Conservation (phyloP, 2,113 vertebrate genomes). For the Antennarius striatus region DNA sequence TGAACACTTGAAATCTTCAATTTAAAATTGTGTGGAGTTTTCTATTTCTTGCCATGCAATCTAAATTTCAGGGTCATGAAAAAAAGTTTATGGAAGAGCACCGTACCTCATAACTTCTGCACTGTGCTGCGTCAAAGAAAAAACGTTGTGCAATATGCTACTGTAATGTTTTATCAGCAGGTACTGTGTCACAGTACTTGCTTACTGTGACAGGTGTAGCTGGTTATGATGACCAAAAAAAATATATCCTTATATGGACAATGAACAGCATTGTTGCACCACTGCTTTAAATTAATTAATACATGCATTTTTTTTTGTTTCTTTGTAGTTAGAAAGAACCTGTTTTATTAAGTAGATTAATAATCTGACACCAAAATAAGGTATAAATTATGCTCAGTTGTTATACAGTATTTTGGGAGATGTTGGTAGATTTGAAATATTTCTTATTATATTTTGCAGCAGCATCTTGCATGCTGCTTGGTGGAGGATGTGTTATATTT, state of each 20-base stretch:
- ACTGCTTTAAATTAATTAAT: background rate
- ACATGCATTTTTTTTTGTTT: background rate
- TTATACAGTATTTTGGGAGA: background rate
- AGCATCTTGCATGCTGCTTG: too few species aligned
- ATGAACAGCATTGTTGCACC: background rate
- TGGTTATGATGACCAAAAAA: background rate
- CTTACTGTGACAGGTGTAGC: background rate
- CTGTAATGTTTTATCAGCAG: conserved; percentile 6
- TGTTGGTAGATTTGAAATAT: background rate
- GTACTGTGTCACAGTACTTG: background rate
- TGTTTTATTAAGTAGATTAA: background rate
- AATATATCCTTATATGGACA: background rate
- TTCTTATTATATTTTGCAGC: background rate
- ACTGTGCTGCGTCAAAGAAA: conserved; percentile 16
- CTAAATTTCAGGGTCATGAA: background rate
- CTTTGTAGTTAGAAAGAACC: background rate
- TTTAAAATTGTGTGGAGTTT: too few species aligned
- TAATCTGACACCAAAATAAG: background rate
- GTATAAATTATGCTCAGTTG: background rate
- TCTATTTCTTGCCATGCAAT: background rate
- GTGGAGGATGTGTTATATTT: too few species aligned
- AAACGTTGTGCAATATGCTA: conserved; percentile 18
- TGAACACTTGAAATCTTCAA: too few species aligned
- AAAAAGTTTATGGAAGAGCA: conserved; percentile 9
- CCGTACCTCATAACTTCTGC: background rate